These are phyloP conservation scores for Ia io DNA, from an alignment of 2,113 vertebrate species.

Conservation along the genomic window DNA sequence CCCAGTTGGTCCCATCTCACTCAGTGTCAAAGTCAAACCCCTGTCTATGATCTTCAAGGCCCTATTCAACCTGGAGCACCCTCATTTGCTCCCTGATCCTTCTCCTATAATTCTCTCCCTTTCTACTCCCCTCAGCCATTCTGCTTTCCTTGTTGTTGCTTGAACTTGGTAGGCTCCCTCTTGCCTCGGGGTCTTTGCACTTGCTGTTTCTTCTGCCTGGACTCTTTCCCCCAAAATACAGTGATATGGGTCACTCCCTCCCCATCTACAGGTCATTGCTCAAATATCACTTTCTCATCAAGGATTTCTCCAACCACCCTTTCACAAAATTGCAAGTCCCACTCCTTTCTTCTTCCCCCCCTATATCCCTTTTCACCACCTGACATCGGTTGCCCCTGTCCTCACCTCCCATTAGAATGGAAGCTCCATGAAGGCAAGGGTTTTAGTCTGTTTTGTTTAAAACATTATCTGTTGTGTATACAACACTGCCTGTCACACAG, in stretches of 20 bases:
- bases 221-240: not conserved
- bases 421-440: not conserved
- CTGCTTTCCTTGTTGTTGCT: not conserved
- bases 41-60: not conserved
- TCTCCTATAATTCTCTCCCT: not conserved
- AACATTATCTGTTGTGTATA: not conserved
- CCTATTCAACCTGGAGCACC: not conserved
- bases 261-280: not conserved
- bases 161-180: not conserved
- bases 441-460: conserved; percentile 6
- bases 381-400: not conserved
- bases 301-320: not conserved
- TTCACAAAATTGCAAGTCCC: not conserved
- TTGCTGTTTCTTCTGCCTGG: not conserved
- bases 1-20: not conserved
- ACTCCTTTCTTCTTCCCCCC: not conserved
- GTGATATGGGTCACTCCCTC: not conserved
- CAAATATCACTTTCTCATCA: not conserved
- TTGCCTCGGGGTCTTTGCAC: not conserved
- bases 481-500: not conserved
- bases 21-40: not conserved
- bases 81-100: not conserved
- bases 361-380: not conserved
- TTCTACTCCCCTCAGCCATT: not conserved
- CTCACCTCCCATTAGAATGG: not conserved